A percentile compares a stretch with the other conserved stretches of the same genome.
These are phyloP conservation scores for Nematolebias whitei DNA, from an alignment of 2,113 vertebrate genomes.

Conservation along the genomic window DNA sequence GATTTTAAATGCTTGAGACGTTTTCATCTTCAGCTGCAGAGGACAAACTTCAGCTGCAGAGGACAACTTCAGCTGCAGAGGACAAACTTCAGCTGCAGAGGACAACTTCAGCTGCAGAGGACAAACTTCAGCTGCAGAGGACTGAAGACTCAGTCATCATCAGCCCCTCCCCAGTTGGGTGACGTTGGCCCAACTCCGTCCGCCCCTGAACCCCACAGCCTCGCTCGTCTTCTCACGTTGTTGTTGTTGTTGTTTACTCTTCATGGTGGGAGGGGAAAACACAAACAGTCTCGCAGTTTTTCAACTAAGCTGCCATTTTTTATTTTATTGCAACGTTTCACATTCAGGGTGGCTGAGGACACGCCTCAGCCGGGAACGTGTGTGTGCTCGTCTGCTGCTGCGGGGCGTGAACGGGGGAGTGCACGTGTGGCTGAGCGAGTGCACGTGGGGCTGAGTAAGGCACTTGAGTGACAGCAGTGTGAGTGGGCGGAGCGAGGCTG, in stretches of 20 bases:
- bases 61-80: neutral
- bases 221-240: too few relatives aligned
- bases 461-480: slow-evolving; percentile 77
- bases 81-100: too few relatives aligned
- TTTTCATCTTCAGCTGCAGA: neutral
- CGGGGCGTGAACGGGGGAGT: slow-evolving; percentile 52
- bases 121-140: too few relatives aligned
- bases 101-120: neutral
- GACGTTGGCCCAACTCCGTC: too few relatives aligned
- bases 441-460: slow-evolving; percentile 60
- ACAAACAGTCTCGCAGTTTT: slow-evolving; percentile 61
- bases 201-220: too few relatives aligned
- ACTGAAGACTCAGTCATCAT: slow-evolving; percentile 11
- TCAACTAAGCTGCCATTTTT: slow-evolving; percentile 70
- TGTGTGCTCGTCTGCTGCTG: slow-evolving; percentile 69
- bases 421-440: slow-evolving; percentile 27
- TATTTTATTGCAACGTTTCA: slow-evolving; percentile 73
- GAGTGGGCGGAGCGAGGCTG: slow-evolving; percentile 46
- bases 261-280: slow-evolving; percentile 39
- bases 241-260: too few relatives aligned
- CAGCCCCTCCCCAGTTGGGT: too few relatives aligned
- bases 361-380: slow-evolving; percentile 33
- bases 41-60: too few relatives aligned
- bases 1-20: too few relatives aligned
- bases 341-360: slow-evolving; percentile 51